Evolutionary conservation across 2,113 vertebrate genomes (phyloP).

Genomic region (Asarcornis scutulata): DNA sequence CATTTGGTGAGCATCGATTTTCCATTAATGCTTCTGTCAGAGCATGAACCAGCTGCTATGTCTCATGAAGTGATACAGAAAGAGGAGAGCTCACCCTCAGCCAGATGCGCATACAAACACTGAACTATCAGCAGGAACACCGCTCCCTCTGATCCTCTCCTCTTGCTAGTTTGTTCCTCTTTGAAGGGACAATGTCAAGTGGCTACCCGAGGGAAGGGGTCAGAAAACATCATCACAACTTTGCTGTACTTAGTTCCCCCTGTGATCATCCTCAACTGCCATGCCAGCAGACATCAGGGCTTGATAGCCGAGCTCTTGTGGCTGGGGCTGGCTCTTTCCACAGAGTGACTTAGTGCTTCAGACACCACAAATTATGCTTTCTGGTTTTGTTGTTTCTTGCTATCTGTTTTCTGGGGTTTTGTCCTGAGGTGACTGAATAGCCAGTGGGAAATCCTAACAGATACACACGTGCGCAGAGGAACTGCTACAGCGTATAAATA

Average conservation of each 20-base stretch:
- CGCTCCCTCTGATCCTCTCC: background rate
- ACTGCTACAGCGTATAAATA: background rate
- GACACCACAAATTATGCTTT: background rate
- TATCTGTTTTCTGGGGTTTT: background rate
- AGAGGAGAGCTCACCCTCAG: background rate
- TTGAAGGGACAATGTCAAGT: background rate
- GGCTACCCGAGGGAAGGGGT: background rate
- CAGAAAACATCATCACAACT: background rate
- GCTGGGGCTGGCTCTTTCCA: background rate
- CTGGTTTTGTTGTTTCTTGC: background rate
- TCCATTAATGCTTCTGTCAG: slow-evolving; percentile 8
- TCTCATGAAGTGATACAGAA: background rate
- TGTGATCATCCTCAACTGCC: background rate
- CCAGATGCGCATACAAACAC: background rate
- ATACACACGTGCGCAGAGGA: background rate
- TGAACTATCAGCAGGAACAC: background rate
- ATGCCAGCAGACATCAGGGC: background rate
- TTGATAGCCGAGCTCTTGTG: rapidly evolving
- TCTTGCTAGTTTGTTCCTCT: background rate
- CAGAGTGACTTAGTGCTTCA: background rate
- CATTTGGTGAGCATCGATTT: slow-evolving; percentile 26
- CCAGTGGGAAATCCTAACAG: background rate
- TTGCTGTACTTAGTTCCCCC: background rate
- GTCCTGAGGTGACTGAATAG: background rate
- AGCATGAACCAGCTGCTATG: background rate